These are phyloP conservation scores for Nezara viridula DNA, from an alignment of 2,888 invertebrate genomes.

Conservation along the genomic window DNA sequence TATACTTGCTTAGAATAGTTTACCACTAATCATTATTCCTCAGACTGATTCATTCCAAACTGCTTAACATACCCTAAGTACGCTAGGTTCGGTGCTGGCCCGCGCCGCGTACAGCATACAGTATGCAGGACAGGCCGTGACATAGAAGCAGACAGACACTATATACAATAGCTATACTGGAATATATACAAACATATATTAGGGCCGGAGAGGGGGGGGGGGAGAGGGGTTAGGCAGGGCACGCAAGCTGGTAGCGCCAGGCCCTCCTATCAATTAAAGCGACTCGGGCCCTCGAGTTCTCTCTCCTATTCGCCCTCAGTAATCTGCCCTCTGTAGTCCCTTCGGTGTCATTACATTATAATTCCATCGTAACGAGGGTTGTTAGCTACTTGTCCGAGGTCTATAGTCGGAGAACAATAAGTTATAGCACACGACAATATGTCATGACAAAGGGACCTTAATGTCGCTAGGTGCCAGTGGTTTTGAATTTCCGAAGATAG, in stretches of 20 bases:
- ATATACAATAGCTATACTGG: not conserved
- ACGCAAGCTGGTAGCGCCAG: constrained; percentile 29
- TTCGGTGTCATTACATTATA: not conserved
- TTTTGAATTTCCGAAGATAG: not conserved
- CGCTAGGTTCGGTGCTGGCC: not conserved
- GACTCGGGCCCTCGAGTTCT: not conserved
- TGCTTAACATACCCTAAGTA: not conserved
- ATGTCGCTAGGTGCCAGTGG: not conserved
- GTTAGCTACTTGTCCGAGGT: not conserved
- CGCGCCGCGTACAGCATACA: not conserved
- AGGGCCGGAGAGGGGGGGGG: not conserved
- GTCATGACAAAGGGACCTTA: not conserved
- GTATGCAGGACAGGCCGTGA: not conserved
- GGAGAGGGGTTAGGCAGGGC: not conserved
- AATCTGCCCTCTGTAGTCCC: not conserved
- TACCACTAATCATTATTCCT: too few species aligned
- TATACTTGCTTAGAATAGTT: too few species aligned
- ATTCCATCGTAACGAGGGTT: not conserved
- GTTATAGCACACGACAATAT: not conserved
- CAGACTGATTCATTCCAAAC: not conserved
- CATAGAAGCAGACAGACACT: not conserved
- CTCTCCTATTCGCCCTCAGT: not conserved
- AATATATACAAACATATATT: constrained; percentile 35
- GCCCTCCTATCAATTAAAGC: constrained; percentile 2
- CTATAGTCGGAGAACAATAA: not conserved